A percentile compares a stretch with the other conserved stretches of the same genome.
These are phyloP conservation scores for Drosophila maculinotata DNA, from an alignment of 2,888 invertebrate genomes.

Conservation along the genomic window DNA sequence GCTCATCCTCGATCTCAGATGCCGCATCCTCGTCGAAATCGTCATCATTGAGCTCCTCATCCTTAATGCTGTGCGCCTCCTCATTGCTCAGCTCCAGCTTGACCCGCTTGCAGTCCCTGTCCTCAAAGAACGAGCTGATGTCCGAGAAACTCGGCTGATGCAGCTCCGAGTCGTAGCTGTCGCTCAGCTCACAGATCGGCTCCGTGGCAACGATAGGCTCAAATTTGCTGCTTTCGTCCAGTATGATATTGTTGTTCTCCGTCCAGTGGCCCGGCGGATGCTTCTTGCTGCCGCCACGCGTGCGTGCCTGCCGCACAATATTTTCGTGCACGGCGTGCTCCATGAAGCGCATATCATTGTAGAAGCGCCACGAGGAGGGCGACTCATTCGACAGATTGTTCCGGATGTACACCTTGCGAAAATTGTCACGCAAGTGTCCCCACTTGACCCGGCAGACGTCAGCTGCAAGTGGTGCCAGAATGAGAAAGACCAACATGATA, in stretches of 20 bases:
- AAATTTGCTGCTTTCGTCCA: conserved; percentile 49
- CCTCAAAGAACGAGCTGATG: conserved; percentile 75
- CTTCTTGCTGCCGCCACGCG: conserved; percentile 54
- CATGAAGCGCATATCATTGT: conserved; percentile 81
- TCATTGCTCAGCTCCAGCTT: conserved; percentile 62
- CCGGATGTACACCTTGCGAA: conserved; percentile 80
- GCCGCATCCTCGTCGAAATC: conserved; percentile 75
- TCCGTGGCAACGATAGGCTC: conserved; percentile 59
- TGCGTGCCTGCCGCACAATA: conserved; percentile 73
- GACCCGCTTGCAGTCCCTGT: conserved; percentile 61
- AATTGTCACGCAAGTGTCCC: conserved; percentile 80
- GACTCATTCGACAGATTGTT: conserved; percentile 78
- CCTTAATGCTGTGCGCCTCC: conserved; percentile 35
- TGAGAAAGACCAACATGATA: conserved; percentile 1
- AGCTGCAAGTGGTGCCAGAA: conserved; percentile 42
- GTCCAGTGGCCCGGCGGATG: conserved; percentile 54
- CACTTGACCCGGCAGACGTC: conserved; percentile 81
- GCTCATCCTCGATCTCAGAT: conserved; percentile 64
- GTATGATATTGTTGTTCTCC: conserved; percentile 60
- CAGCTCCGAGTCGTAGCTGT: conserved; percentile 71
- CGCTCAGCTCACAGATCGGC: conserved; percentile 66
- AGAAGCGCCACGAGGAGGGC: conserved; percentile 80
- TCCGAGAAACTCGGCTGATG: conserved; percentile 80
- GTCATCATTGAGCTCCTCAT: conserved; percentile 70
- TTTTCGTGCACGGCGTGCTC: conserved; percentile 79